Conservation (phyloP, 2,797 vertebrate genomes). For the Leucoraja ocellata region DNA sequence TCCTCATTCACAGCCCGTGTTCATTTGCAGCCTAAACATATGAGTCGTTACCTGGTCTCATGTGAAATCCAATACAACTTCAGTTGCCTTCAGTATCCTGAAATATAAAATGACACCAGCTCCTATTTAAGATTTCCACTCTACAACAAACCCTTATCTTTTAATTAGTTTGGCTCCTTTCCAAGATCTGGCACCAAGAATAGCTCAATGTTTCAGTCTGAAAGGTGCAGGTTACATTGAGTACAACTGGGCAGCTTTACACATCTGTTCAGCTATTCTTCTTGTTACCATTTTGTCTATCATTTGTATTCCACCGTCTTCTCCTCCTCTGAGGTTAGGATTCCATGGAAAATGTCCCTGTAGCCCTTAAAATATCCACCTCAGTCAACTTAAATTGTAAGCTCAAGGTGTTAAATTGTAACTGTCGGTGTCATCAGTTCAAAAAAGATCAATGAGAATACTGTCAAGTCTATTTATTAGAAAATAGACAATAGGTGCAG, state of each 20-base stretch:
- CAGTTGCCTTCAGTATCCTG: background rate
- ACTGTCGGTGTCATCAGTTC: no score
- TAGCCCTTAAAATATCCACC: background rate
- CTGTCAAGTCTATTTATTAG: background rate
- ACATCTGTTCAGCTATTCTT: background rate
- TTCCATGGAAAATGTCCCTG: background rate
- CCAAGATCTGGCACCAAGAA: background rate
- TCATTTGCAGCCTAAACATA: constrained; percentile 7
- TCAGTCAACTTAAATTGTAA: background rate
- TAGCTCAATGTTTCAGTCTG: background rate
- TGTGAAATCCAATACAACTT: background rate
- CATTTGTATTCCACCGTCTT: background rate
- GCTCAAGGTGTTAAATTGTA: no score
- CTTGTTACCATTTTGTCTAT: background rate
- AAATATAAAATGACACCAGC: constrained; percentile 7
- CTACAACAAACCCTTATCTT: constrained; percentile 28
- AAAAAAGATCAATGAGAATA: background rate
- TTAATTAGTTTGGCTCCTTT: background rate
- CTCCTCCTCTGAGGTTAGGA: background rate
- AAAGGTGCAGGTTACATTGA: background rate
- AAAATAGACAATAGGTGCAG: background rate
- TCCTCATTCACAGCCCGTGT: no score
- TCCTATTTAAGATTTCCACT: background rate
- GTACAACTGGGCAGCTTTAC: background rate
- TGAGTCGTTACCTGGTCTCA: background rate